Evolutionary conservation across 2,113 vertebrate genomes (phyloP).

Genomic region (Pachyramphus minor): DNA sequence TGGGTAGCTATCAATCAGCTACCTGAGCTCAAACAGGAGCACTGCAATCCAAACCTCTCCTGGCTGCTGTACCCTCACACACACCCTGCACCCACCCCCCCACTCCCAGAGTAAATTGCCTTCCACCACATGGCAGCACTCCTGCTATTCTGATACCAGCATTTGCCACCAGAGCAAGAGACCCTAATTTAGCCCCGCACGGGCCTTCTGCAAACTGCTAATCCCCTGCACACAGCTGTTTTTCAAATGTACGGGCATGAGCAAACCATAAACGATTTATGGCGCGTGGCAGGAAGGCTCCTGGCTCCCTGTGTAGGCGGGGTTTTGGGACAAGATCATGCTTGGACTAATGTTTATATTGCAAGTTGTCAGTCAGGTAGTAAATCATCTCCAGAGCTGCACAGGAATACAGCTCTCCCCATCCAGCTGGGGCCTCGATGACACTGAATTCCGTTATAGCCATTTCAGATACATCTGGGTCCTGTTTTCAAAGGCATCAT

Average conservation of each 20-base stretch:
- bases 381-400: conserved; percentile 52
- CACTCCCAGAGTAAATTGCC: conserved; percentile 1
- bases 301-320: conserved; percentile 63
- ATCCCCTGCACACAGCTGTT: conserved; percentile 71
- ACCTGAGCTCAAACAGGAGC: neutral
- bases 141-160: neutral
- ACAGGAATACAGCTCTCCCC: neutral
- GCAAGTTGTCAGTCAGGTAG: conserved; percentile 63
- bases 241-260: conserved; percentile 47
- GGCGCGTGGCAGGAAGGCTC: conserved; percentile 77
- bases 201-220: conserved; percentile 67
- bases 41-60: neutral
- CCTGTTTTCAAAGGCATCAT: neutral
- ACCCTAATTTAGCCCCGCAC: conserved; percentile 59
- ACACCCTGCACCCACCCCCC: neutral
- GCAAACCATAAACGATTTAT: conserved; percentile 74
- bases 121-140: conserved; percentile 13
- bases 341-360: conserved; percentile 71
- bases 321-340: conserved; percentile 68
- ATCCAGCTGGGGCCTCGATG: neutral
- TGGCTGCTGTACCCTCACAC: neutral
- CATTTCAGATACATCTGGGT: neutral
- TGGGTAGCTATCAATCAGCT: neutral
- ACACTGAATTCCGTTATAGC: neutral
- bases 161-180: conserved; percentile 22